Evolutionary conservation across 1,140 invertebrate species (phyloP).

Genomic region (Drosophila littoralis): DNA sequence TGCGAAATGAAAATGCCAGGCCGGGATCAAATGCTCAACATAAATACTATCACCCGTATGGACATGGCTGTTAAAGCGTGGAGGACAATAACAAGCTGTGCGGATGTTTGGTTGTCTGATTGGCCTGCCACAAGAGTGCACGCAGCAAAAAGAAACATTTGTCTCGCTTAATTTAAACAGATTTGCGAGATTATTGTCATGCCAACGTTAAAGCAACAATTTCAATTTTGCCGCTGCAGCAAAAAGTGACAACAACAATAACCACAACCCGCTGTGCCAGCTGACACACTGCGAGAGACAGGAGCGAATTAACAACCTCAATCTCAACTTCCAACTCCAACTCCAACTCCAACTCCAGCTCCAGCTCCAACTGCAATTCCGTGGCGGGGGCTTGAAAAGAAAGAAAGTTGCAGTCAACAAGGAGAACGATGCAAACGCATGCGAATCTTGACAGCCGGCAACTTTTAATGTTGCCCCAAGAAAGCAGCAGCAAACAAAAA

Average conservation of each 20-base stretch:
- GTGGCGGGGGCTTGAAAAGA: constrained; percentile 33
- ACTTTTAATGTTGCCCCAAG: constrained; percentile 73
- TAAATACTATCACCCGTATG: constrained; percentile 46
- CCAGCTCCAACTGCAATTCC: not conserved
- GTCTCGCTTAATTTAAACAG: constrained; percentile 83
- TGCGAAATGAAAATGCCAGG: constrained; percentile 33
- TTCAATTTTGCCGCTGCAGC: constrained; percentile 64
- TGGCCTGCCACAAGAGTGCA: constrained; percentile 50
- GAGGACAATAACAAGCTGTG: constrained; percentile 24
- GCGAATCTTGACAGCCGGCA: constrained; percentile 77
- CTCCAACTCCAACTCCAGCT: constrained; percentile 7
- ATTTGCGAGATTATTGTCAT: constrained; percentile 83
- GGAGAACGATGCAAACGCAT: constrained; percentile 64
- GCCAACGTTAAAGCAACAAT: constrained; percentile 79
- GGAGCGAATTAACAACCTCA: constrained; percentile 57
- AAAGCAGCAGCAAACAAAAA: constrained; percentile 20
- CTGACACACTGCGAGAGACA: constrained; percentile 50
- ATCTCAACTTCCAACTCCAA: constrained; percentile 21
- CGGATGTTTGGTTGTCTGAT: constrained; percentile 53
- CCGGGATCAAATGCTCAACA: constrained; percentile 32
- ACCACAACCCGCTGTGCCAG: constrained; percentile 50
- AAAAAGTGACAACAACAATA: constrained; percentile 9
- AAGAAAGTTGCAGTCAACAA: constrained; percentile 48
- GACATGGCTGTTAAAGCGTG: constrained; percentile 29
- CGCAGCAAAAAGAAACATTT: constrained; percentile 71